Conservation (phyloP, 2,797 vertebrate genomes). For the Avahi laniger region DNA sequence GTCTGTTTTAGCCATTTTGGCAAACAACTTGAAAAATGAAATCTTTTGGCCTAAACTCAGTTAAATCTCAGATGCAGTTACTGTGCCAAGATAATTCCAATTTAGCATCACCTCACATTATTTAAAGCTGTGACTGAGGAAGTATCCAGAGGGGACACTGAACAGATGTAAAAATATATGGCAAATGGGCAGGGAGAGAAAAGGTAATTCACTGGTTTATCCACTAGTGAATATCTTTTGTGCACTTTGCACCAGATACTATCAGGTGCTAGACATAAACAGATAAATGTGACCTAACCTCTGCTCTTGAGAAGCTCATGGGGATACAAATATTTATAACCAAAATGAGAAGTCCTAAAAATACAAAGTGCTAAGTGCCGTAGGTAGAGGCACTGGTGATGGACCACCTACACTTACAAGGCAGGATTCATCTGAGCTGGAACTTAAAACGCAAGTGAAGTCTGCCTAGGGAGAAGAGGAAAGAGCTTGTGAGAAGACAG, state of each 20-base stretch:
- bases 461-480: not conserved
- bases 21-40: slow-evolving; percentile 68
- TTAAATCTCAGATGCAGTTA: slow-evolving; percentile 42
- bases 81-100: slow-evolving; percentile 3
- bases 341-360: slow-evolving; percentile 14
- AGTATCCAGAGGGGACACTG: not conserved
- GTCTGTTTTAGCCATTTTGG: slow-evolving; percentile 65
- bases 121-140: slow-evolving; percentile 35
- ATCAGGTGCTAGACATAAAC: slow-evolving; percentile 20
- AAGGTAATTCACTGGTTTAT: not conserved
- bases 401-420: not conserved
- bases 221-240: not conserved
- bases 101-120: slow-evolving; percentile 40
- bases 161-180: not conserved
- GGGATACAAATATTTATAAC: slow-evolving; percentile 35
- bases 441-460: not conserved
- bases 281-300: not conserved
- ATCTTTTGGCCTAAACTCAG: slow-evolving; percentile 52
- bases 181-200: not conserved
- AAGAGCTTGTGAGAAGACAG: slow-evolving; percentile 11
- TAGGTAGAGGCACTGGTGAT: not conserved
- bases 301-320: not conserved
- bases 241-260: not conserved
- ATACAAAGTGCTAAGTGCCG: not conserved
- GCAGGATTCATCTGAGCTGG: not conserved